Percentiles rank a stretch among this genome's conserved stretches.
Evolutionary conservation across 2,888 invertebrate genomes (phyloP).

Genomic region (Apoderus coryli): DNA sequence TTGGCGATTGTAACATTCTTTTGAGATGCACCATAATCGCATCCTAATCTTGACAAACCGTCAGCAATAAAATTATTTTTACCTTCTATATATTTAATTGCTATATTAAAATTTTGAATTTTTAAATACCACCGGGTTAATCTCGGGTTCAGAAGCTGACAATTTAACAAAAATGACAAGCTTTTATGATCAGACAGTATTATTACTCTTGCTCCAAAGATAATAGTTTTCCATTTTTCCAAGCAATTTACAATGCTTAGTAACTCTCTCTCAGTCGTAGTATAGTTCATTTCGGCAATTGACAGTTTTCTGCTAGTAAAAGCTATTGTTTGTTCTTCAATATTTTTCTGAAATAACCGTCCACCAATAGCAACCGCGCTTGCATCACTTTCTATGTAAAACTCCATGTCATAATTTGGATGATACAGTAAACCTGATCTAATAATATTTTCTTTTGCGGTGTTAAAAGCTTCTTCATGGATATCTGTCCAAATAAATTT

Average conservation of each 20-base stretch:
- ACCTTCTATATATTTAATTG: conserved; percentile 9
- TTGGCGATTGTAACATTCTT: no score
- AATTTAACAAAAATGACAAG: conserved; percentile 11
- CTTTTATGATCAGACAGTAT: conserved; percentile 14
- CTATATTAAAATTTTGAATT: conserved; percentile 10
- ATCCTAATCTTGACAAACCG: conserved; percentile 11
- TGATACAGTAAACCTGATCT: conserved; percentile 11
- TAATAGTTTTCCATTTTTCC: conserved; percentile 10
- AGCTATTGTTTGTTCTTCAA: conserved; percentile 10
- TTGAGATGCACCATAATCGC: no score
- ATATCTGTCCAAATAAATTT: conserved; percentile 8
- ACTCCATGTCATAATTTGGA: conserved; percentile 11
- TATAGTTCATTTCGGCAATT: conserved; percentile 13
- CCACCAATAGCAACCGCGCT: conserved; percentile 9
- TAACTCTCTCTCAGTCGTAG: conserved; percentile 15
- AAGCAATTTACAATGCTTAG: conserved; percentile 12
- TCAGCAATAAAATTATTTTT: conserved; percentile 12
- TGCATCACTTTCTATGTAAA: conserved; percentile 12
- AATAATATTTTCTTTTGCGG: conserved; percentile 10
- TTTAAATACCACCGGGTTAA: conserved; percentile 12
- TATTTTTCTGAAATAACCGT: conserved; percentile 11
- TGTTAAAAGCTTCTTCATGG: conserved; percentile 10
- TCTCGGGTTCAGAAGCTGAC: conserved; percentile 11
- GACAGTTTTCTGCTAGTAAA: conserved; percentile 11
- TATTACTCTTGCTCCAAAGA: conserved; percentile 9